Percentiles rank a stretch among this genome's conserved stretches.
Evolutionary conservation across 2,113 vertebrate species (phyloP).

Genomic region (Gambusia affinis): DNA sequence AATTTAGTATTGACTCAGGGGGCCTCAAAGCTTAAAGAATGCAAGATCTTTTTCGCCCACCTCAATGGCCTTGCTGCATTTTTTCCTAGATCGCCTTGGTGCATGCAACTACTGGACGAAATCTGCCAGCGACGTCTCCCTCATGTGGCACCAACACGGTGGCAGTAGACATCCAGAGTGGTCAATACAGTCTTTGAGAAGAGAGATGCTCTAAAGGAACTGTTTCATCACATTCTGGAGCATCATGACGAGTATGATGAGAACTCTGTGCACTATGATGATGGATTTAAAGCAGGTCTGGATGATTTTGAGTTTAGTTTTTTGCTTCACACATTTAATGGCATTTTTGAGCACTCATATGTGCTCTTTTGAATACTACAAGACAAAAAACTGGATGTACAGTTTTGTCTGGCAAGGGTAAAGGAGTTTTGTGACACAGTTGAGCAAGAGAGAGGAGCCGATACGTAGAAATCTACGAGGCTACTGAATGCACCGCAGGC

Average conservation of each 20-base stretch:
- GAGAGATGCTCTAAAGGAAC: neutral
- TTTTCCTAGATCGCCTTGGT: neutral
- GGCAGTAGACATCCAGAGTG: constrained; percentile 3
- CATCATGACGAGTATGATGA: neutral
- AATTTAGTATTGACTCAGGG: too few relatives aligned
- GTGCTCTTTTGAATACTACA: too few relatives aligned
- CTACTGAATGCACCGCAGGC: too few relatives aligned
- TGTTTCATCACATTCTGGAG: neutral
- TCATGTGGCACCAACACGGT: neutral
- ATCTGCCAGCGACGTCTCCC: neutral
- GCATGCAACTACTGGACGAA: neutral
- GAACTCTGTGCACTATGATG: neutral
- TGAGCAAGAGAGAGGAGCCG: too few relatives aligned
- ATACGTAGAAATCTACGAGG: too few relatives aligned
- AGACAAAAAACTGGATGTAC: too few relatives aligned
- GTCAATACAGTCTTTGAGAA: neutral
- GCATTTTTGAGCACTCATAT: too few relatives aligned
- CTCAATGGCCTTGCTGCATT: neutral
- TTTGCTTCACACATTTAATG: too few relatives aligned
- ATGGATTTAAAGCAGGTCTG: too few relatives aligned
- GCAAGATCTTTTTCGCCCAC: neutral
- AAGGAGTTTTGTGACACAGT: too few relatives aligned
- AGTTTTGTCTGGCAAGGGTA: too few relatives aligned
- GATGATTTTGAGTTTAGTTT: too few relatives aligned
- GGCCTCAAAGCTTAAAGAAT: neutral